Evolutionary conservation across 2,888 invertebrate species (phyloP).

Genomic region (Acanthosepion lycidas): DNA sequence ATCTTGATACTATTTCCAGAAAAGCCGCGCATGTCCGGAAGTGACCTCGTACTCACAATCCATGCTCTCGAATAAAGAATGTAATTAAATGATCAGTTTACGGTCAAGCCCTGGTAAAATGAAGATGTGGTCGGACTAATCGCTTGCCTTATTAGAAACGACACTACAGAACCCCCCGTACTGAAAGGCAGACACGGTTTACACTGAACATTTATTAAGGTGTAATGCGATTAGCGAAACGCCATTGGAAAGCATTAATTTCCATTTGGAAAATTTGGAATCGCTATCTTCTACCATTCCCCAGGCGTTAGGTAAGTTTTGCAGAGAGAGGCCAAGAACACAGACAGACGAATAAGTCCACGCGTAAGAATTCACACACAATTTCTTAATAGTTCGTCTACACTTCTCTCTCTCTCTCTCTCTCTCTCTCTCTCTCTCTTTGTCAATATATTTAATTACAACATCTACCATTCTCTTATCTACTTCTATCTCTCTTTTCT

Average conservation of each 20-base stretch:
- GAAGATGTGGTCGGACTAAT: background rate
- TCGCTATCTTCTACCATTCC: background rate
- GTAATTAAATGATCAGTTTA: slow-evolving; percentile 33
- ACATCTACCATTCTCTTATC: no score
- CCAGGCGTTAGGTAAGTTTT: background rate
- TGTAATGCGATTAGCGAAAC: background rate
- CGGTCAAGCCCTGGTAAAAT: background rate
- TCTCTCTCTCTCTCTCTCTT: no score
- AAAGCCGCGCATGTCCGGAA: background rate
- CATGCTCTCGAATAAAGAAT: background rate
- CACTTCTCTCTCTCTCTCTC: no score
- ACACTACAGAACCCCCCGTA: background rate
- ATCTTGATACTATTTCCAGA: background rate
- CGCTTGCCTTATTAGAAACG: slow-evolving; percentile 21
- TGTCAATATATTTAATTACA: no score
- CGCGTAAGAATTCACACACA: no score
- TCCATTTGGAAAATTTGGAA: background rate
- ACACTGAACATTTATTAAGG: slow-evolving; percentile 33
- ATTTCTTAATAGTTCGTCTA: no score
- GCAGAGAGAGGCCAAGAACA: background rate
- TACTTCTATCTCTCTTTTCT: no score
- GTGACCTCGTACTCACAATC: background rate
- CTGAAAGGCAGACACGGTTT: background rate
- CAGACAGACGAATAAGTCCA: background rate
- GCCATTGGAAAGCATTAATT: background rate